Evolutionary conservation across 92 coral and sea anemone species (phyloP).

Genomic region (Parazoanthus swiftii): DNA sequence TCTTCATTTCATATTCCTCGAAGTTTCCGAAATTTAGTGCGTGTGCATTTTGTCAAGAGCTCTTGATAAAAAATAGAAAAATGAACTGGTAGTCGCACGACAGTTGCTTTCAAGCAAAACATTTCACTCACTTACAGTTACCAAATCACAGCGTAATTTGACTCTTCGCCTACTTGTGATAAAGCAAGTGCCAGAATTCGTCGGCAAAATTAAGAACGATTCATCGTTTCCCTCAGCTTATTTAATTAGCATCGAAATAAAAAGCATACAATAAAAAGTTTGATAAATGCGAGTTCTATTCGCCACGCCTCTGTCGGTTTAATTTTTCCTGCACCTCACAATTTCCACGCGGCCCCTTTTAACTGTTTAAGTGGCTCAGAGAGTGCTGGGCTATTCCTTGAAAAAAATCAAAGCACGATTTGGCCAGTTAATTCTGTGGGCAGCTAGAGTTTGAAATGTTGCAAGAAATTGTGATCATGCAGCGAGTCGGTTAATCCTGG

Average conservation of each 20-base stretch:
- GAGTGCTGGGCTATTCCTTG: not conserved
- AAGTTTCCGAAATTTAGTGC: not conserved
- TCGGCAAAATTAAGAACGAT: constrained; percentile 71
- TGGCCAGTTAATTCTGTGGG: constrained; percentile 48
- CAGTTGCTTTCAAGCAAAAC: constrained; percentile 18
- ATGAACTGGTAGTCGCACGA: not conserved
- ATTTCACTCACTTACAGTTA: constrained; percentile 19
- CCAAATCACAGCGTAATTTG: constrained; percentile 53
- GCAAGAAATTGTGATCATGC: constrained; percentile 56
- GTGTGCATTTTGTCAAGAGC: not conserved
- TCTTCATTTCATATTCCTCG: constrained; percentile 27
- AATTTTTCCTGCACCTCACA: constrained; percentile 53
- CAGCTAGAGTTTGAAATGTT: constrained; percentile 47
- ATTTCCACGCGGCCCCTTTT: constrained; percentile 50
- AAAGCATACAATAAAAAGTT: constrained; percentile 67
- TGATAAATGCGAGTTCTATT: constrained; percentile 81
- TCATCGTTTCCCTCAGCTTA: constrained; percentile 81
- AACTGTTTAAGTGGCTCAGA: constrained; percentile 52
- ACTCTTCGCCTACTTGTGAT: constrained; percentile 47
- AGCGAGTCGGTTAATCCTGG: constrained; percentile 79
- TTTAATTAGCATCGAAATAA: constrained; percentile 93
- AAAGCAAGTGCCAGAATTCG: constrained; percentile 59
- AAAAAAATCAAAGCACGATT: constrained; percentile 32
- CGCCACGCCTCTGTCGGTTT: constrained; percentile 76
- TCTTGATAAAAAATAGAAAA: not conserved